Percentiles rank a stretch among this genome's conserved stretches.
Conservation (phyloP, 2,888 invertebrate species). For the Palloptera scutellata region DNA sequence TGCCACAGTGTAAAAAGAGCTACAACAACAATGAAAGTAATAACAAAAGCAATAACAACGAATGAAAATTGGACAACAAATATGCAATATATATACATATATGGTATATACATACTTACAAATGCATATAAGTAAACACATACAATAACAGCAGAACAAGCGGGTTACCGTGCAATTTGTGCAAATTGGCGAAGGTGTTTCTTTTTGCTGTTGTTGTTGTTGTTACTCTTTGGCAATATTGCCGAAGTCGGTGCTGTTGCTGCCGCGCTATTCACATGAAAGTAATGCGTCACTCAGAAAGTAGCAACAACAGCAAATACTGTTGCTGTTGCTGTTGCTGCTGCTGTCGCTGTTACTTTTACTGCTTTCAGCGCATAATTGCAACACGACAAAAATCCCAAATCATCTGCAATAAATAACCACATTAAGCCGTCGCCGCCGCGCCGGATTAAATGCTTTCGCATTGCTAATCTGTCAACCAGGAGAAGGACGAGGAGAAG, state of each 20-base stretch:
- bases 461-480: constrained; percentile 43
- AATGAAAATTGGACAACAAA: background rate
- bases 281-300: constrained; percentile 14
- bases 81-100: background rate
- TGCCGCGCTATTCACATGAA: background rate
- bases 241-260: constrained; percentile 1
- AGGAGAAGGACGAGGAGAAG: constrained; percentile 6
- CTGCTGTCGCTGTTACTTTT: background rate
- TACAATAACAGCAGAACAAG: background rate
- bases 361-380: constrained; percentile 31
- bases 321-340: too few relatives aligned
- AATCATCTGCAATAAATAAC: constrained; percentile 42
- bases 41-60: background rate
- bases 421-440: constrained; percentile 31
- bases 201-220: constrained; percentile 1
- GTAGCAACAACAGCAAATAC: background rate
- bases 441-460: constrained; percentile 26
- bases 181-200: constrained; percentile 25
- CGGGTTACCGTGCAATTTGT: constrained; percentile 7
- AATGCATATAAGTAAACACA: too few relatives aligned
- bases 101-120: background rate
- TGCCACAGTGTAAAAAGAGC: constrained; percentile 24
- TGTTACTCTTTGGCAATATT: background rate
- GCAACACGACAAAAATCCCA: constrained; percentile 31
- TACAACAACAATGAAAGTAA: background rate